Percentiles rank a stretch among this genome's conserved stretches.
Evolutionary conservation across 2,797 vertebrate genomes (phyloP).

Genomic region (Sylvilagus floridanus): DNA sequence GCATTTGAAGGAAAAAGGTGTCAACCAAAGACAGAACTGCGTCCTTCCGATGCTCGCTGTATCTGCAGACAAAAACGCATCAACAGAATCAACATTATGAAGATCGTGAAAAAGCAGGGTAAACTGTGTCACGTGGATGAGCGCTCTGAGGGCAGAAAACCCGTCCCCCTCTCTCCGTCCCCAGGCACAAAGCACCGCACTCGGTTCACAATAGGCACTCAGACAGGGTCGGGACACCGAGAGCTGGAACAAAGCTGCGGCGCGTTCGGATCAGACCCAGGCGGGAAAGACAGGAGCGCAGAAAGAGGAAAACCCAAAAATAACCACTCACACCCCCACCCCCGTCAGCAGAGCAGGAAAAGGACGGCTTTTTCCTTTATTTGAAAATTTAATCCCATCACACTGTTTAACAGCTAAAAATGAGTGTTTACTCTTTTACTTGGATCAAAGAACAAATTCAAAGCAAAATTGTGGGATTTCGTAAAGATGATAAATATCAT

Average conservation of each 20-base stretch:
- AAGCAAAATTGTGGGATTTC: slow-evolving; percentile 18
- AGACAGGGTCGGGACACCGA: background rate
- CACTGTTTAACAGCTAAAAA: background rate
- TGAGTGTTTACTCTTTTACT: background rate
- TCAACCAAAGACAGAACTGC: background rate
- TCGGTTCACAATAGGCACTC: background rate
- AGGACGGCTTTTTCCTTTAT: background rate
- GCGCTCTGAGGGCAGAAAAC: background rate
- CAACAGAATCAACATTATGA: background rate
- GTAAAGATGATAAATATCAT: background rate
- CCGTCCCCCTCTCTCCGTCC: background rate
- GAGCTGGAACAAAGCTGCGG: background rate
- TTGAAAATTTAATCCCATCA: slow-evolving; percentile 17
- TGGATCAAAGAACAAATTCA: slow-evolving; percentile 21
- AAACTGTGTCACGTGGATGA: accelerated
- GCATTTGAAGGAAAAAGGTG: background rate
- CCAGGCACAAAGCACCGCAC: background rate
- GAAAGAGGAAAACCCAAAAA: background rate
- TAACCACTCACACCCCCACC: background rate
- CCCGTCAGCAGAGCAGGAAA: background rate
- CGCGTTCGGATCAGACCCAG: background rate
- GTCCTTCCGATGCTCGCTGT: background rate
- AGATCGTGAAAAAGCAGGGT: background rate
- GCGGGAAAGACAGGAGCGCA: background rate
- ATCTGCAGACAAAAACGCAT: background rate